These are phyloP conservation scores for Dryobates pubescens DNA, from an alignment of 2,797 vertebrate genomes.

Conservation along the genomic window DNA sequence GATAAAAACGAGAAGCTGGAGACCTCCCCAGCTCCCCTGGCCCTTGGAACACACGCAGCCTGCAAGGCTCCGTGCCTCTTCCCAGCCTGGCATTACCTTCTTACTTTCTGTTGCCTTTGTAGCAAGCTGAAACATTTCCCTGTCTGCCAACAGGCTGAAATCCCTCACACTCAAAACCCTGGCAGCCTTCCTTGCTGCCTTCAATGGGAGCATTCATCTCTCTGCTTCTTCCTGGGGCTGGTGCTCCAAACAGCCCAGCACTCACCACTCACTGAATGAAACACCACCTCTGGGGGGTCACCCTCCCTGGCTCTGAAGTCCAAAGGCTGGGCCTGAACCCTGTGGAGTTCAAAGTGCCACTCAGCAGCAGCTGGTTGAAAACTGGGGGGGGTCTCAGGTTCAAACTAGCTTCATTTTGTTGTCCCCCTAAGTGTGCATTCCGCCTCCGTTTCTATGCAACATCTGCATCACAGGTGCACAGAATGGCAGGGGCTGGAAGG, in stretches of 20 bases:
- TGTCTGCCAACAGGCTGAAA: background rate
- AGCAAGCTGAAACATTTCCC: background rate
- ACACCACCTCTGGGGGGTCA: background rate
- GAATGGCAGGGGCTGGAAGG: too few species aligned
- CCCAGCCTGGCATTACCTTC: background rate
- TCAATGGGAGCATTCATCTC: background rate
- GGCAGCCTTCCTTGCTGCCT: background rate
- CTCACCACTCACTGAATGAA: background rate
- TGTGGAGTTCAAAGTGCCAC: background rate
- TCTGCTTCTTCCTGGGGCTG: background rate
- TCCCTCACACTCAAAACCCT: background rate
- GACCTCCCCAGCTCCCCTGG: background rate
- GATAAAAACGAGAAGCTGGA: background rate
- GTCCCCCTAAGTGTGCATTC: constrained; percentile 17
- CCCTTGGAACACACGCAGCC: fast-evolving
- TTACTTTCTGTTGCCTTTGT: background rate
- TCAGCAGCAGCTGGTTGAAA: constrained; percentile 46
- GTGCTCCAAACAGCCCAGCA: background rate
- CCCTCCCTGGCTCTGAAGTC: background rate
- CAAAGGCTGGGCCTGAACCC: background rate
- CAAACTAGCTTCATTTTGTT: constrained; percentile 30
- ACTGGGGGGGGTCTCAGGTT: constrained; percentile 16
- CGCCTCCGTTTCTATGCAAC: background rate
- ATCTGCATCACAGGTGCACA: background rate
- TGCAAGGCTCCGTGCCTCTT: background rate